These are phyloP conservation scores for Trissoscelio sp. DNA, from an alignment of 2,888 invertebrate genomes.

Conservation along the genomic window DNA sequence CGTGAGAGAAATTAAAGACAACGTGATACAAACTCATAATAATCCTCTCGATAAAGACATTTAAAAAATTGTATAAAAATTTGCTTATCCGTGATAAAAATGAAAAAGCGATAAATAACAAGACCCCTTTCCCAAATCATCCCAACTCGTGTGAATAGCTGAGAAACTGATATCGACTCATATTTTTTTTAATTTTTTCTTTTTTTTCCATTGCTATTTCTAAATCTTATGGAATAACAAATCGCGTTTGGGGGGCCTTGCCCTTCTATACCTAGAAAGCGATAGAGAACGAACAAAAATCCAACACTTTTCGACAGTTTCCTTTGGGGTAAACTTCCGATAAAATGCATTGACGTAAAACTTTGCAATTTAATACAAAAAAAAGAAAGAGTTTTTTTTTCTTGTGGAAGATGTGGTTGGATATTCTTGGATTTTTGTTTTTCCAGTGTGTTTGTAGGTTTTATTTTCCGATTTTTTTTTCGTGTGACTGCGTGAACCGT, in stretches of 20 bases:
- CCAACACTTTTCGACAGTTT: constrained; percentile 72
- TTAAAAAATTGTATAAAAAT: constrained; percentile 59
- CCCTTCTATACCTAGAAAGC: constrained; percentile 74
- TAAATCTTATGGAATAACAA: constrained; percentile 73
- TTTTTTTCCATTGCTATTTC: constrained; percentile 62
- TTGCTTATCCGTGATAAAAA: constrained; percentile 9
- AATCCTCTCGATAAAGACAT: constrained; percentile 7
- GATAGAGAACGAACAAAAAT: constrained; percentile 75
- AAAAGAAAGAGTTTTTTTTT: constrained; percentile 38
- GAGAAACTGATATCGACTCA: constrained; percentile 66
- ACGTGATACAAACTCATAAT: constrained; percentile 16
- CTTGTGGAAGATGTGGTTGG: constrained; percentile 31
- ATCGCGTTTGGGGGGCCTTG: constrained; percentile 72
- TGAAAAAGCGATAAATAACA: constrained; percentile 7
- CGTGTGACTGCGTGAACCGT: constrained; percentile 13
- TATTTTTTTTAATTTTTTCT: constrained; percentile 20
- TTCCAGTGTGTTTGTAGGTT: constrained; percentile 3
- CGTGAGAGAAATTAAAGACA: neutral
- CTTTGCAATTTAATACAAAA: constrained; percentile 57
- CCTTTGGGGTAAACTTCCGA: constrained; percentile 69
- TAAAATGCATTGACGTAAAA: constrained; percentile 69
- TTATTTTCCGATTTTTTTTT: neutral
- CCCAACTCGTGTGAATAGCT: constrained; percentile 36
- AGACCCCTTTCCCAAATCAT: constrained; percentile 46
- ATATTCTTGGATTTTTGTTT: constrained; percentile 11